phyloP scores from a whole-genome alignment of 2,797 vertebrate species.

The Cottoperca gobio region DNA sequence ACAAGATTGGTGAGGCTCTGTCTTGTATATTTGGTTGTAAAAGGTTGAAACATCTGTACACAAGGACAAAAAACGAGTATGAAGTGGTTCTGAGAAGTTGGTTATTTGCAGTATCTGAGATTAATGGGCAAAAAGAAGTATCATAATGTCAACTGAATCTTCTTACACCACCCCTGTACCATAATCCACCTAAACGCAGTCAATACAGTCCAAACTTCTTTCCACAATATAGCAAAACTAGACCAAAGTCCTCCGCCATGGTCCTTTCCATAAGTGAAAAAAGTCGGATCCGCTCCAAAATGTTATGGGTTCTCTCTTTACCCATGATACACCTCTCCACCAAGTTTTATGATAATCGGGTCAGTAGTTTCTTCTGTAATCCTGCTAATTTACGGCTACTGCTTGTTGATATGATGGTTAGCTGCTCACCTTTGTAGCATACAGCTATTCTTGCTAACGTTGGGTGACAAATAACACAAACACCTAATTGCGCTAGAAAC shows the following conservation, averaged over 20 bases:
- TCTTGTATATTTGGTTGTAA: not conserved
- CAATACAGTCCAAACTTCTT: not conserved
- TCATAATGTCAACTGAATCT: not conserved
- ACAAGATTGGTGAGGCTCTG: constrained; percentile 67
- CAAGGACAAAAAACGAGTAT: not conserved
- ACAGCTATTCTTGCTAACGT: not conserved
- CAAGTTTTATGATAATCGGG: no score
- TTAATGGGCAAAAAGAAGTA: not conserved
- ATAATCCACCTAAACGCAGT: not conserved
- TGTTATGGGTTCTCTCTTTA: no score
- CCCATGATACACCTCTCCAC: no score
- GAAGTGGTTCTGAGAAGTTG: no score
- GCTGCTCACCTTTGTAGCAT: no score
- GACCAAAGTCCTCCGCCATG: no score
- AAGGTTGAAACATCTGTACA: not conserved
- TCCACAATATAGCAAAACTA: not conserved
- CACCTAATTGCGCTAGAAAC: not conserved
- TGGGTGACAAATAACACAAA: not conserved
- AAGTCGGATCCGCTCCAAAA: no score
- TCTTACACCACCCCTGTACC: not conserved
- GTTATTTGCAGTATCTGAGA: no score
- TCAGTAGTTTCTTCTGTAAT: no score
- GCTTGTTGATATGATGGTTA: not conserved
- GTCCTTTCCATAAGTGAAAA: no score
- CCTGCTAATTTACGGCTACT: no score